Base-by-base conservation (phyloP, 2,888 invertebrate species). In the Nephrotoma flavescens region DNA sequence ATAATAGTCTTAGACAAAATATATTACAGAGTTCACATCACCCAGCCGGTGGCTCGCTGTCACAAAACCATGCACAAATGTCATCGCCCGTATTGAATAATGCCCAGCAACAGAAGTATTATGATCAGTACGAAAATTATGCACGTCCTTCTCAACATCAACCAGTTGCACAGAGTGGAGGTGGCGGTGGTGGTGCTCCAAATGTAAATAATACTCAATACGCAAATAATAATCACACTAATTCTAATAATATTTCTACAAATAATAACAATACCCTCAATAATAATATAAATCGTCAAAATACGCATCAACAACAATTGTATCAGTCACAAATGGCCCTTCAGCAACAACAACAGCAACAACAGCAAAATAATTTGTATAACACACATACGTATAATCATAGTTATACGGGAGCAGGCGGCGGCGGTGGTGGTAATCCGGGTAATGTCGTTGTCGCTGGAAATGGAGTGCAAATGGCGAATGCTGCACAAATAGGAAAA, bases 401-500 rank as follows among this genome's bases (percentile, higher is more conserved):
- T 86, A 45, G 85, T 47, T 42, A 86, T 84, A 52, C 41, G 41
- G 12, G n/a, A 9, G 89, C 90, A 86, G 88, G 88, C 87, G 87
- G 88, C 84, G 87, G 87, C 41, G 88, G 87, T 85, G 87, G 88
- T 45, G 87, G 87, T 87, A 86, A 86, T 52, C 87, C 87, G 41
- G 86, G 31, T 88, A 87, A 83, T 87, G 88, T 44, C 87, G 87
- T 87, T 87, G 87, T 87, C 87, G 87, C 88, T 87, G 88, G 89
- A 88, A 47, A 85, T 47, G 89, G 89, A 86, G 88, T 87, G 52
- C 88, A 88, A 85, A 88, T 88, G 52, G 87, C 85, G 86, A 88
- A 88, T 87, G 87, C 87, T 71, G 87, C 88, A 87, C 93, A 93
- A 90, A 94, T 96, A 90, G 94, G 96, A 88, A 93, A 95, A 92